Percentiles rank a stretch among this genome's conserved stretches.
Evolutionary conservation across 2,797 vertebrate species (phyloP).

Genomic region (Tokudaia tokunoshimensis): DNA sequence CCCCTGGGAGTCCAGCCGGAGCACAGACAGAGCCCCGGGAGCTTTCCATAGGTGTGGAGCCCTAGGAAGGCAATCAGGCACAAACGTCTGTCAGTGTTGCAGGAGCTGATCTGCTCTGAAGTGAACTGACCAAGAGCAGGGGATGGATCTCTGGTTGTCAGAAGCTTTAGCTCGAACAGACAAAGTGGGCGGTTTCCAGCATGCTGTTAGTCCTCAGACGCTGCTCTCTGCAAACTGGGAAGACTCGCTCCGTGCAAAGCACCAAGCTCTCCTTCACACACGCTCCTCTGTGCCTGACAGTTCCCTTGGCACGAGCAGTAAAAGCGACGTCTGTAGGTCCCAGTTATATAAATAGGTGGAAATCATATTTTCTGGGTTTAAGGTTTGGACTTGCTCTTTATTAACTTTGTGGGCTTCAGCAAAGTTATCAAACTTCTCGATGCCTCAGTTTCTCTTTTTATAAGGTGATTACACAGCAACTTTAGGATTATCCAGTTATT

Average conservation of each 20-base stretch:
- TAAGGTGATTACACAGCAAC: not conserved
- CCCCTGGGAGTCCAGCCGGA: not conserved
- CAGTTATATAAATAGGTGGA: not conserved
- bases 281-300: not conserved
- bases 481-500: not conserved
- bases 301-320: not conserved
- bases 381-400: slow-evolving; percentile 21
- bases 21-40: not conserved
- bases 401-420: not conserved
- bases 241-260: not conserved
- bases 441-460: not conserved
- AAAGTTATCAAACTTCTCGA: not conserved
- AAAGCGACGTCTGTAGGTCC: not conserved
- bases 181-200: not conserved
- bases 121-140: not conserved
- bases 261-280: not conserved
- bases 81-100: not conserved
- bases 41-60: not conserved
- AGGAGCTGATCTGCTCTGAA: not conserved
- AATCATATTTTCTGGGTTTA: slow-evolving; percentile 40
- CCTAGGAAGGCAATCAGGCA: not conserved
- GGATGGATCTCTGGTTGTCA: not conserved
- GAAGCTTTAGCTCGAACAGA: not conserved
- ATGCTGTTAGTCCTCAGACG: not conserved
- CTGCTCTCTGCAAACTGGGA: not conserved